Evolutionary conservation across 1,140 invertebrate genomes (phyloP), one percentile per base, ranked within the genome.

Genomic region (Drosophila mauritiana): DNA sequence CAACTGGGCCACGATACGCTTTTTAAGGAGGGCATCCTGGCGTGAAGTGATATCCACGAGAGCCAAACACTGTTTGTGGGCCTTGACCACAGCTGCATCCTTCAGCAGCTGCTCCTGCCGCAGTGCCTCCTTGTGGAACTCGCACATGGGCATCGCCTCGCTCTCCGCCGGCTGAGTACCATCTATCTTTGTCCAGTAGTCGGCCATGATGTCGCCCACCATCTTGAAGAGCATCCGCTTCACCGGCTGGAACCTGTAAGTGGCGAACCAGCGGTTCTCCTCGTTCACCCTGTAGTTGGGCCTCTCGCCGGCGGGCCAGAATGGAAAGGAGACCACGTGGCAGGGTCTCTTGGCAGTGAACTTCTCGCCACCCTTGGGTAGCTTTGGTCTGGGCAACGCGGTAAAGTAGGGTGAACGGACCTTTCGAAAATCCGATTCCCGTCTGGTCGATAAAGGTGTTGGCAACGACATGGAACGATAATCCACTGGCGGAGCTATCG

Each of bases 261-360:
- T 2, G 45, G 74, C 74, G 7, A 78, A 78, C 74, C 74, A 78
- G 39, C 73, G 73, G 12, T n/a, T 62, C 8, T 17, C 51, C 0
- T 62, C 64, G n/a, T 61, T 51, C 4, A 77, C 54, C 10, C 15
- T 58, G 20, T 77, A 77, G 8, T 43, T 69, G 15, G 73, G 49
- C 8, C 45, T 34, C 31, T 61, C 31, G 7, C 54, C 62, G 4
- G 36, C 42, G 1, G 54, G 74, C 74, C 74, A 77, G 13, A 77
- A 77, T 8, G 54, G 55, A 51, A 77, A 77, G 49, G 75, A 11
- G 22, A 77, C 73, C 10, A 65, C 53, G 6, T 17, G 20, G 13
- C 25, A 11, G 10, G 37, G n/a, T 12, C 27, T 34, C 1, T 15
- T 17, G n/a, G 45, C 10, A 6, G 0, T 13, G 10, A 17, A 17